phyloP scores from a whole-genome alignment of 2,888 invertebrate genomes.

The Clistopyga incitator region DNA sequence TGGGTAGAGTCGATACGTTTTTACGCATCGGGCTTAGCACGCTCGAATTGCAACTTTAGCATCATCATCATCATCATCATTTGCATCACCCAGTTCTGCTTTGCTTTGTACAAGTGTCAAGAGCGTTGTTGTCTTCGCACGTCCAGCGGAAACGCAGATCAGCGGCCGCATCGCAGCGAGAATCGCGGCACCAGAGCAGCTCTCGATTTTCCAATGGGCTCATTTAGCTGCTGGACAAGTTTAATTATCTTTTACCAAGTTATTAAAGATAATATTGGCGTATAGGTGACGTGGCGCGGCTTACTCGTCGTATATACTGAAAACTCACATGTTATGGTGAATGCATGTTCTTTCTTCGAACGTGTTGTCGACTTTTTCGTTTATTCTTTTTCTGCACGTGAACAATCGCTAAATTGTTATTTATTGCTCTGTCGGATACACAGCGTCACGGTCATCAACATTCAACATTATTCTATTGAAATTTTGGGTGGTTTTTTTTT shows the following conservation, averaged over 20 bases:
- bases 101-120: slow-evolving; percentile 77
- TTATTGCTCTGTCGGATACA: slow-evolving; percentile 75
- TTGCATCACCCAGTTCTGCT: slow-evolving; percentile 77
- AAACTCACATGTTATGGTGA: slow-evolving; percentile 83
- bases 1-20: slow-evolving; percentile 78
- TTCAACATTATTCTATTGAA: slow-evolving; percentile 33
- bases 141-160: slow-evolving; percentile 29
- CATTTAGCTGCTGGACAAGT: slow-evolving; percentile 83
- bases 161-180: slow-evolving; percentile 29
- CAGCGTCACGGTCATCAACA: slow-evolving; percentile 57
- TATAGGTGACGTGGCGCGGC: slow-evolving; percentile 79
- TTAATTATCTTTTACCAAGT: slow-evolving; percentile 82
- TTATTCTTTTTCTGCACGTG: slow-evolving; percentile 52
- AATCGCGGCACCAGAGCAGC: slow-evolving; percentile 54
- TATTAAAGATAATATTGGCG: slow-evolving; percentile 71
- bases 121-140: slow-evolving; percentile 74
- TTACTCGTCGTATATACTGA: slow-evolving; percentile 83
- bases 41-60: slow-evolving; percentile 76
- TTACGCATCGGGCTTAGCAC: slow-evolving; percentile 74
- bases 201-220: slow-evolving; percentile 61
- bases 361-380: neutral
- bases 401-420: slow-evolving; percentile 73
- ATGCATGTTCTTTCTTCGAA: slow-evolving; percentile 73
- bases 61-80: slow-evolving; percentile 72
- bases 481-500: slow-evolving; percentile 32